Conservation (phyloP, 2,888 invertebrate genomes). For the Itoplectis maculator region DNA sequence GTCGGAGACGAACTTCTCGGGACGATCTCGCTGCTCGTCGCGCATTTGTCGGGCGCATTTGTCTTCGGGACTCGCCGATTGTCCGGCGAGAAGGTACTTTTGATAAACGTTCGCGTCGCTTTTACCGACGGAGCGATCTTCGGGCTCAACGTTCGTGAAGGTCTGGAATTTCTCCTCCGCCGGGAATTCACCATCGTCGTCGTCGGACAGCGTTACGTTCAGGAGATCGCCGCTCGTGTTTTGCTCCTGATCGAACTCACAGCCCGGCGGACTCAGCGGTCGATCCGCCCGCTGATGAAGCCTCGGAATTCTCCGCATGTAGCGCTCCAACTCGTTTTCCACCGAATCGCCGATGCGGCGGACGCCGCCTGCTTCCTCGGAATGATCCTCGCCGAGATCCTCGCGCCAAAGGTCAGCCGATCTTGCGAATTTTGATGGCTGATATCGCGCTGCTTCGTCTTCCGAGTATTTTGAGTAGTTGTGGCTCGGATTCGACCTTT, state of each 20-base stretch:
- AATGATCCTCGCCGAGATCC: slow-evolving; percentile 46
- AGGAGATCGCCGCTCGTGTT: slow-evolving; percentile 80
- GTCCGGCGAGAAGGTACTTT: no score
- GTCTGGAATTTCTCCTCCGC: no score
- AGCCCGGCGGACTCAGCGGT: slow-evolving; percentile 71
- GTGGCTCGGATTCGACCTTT: neutral
- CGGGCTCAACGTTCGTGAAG: no score
- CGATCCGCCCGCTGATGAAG: slow-evolving; percentile 73
- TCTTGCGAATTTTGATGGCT: slow-evolving; percentile 21
- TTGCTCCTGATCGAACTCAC: slow-evolving; percentile 78
- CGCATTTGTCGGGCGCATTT: no score
- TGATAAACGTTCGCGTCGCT: no score
- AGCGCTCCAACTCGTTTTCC: slow-evolving; percentile 78
- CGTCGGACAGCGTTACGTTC: slow-evolving; percentile 78
- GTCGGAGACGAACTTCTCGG: no score
- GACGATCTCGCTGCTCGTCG: no score
- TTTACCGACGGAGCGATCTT: no score
- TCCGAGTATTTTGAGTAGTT: neutral
- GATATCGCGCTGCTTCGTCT: neutral
- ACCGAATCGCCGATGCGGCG: slow-evolving; percentile 51
- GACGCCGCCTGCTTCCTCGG: no score
- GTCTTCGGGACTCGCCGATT: no score
- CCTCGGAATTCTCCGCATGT: slow-evolving; percentile 77
- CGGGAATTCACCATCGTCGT: slow-evolving; percentile 69
- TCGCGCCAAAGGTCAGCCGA: slow-evolving; percentile 29